Evolutionary conservation across 1,140 invertebrate genomes (phyloP).

Genomic region (Magallana angulata): DNA sequence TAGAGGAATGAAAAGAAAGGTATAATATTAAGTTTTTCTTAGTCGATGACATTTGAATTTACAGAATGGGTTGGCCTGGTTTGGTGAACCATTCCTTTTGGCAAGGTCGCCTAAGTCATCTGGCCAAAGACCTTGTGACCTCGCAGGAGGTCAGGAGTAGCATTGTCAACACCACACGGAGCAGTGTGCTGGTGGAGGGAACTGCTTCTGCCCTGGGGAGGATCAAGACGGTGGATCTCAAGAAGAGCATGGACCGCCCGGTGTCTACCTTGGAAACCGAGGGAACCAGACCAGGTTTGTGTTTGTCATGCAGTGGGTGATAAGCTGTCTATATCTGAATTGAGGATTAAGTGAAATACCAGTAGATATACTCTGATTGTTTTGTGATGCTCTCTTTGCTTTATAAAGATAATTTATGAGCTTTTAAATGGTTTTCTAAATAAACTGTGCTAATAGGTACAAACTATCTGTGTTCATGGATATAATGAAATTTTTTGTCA

Average conservation of each 20-base stretch:
- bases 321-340: no score
- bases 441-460: no score
- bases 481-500: not conserved
- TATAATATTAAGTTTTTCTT: not conserved
- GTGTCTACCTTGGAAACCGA: conserved; percentile 67
- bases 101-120: conserved; percentile 73
- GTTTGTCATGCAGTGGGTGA: not conserved
- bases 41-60: not conserved
- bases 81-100: conserved; percentile 78
- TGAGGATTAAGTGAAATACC: no score
- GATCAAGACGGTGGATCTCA: conserved; percentile 71
- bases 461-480: no score
- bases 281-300: conserved; percentile 67
- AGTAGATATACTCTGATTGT: no score
- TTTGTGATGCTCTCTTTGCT: no score
- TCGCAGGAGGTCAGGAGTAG: conserved; percentile 66
- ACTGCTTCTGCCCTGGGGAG: conserved; percentile 71
- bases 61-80: conserved; percentile 76
- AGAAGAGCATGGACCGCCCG: conserved; percentile 68
- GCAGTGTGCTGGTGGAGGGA: conserved; percentile 72
- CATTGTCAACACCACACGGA: conserved; percentile 61
- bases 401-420: no score
- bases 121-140: conserved; percentile 72
- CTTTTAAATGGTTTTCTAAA: no score
- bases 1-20: no score